Evolutionary conservation across 35 echinoderm and acorn worm species (phyloP), one percentile per base, ranked within the genome.

Genomic region (Chiridota heheva): DNA sequence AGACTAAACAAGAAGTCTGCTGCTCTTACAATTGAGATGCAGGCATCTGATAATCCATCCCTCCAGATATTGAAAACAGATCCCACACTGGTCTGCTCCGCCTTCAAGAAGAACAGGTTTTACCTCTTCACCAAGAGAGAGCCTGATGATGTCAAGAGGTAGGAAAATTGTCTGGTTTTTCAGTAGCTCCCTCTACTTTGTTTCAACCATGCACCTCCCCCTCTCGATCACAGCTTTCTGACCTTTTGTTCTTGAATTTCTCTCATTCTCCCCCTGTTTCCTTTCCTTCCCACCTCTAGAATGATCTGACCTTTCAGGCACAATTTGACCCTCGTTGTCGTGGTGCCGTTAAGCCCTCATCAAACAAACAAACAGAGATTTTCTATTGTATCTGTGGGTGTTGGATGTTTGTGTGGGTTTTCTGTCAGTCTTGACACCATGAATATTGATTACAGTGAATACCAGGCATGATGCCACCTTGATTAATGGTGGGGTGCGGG

Each of bases 21-120:
- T 37, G 89, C 95, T 36, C 56, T 91, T 3, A 91, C 95, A 2
- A 17, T 98, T 1, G 95, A 98, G 67, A 98, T 98, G 95, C 86
- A 87, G 18, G 95, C 95, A 2, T 98, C 95, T 12, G 93, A 98
- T 34, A 98, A 98, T 53, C 95, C 95, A 15, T 36, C 64, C 36
- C 74, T 98, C 0, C 80, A 68, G 66, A 45, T 58, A 10, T 44
- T 65, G 28, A 53, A 63, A 37, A 35, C 63, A 5, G 95, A 98
- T 61, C 95, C 95, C 17, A 92, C 89, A 7, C 73, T 98, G 15
- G 85, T 98, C n/a, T 98, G 95, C 73, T 86, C 84, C 24, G 95
- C 84, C 7, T 98, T 98, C 63, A 98, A 98, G 75, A 92, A 98
- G 51, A 98, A 98, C 40, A 75, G 89, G 40, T 98, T 98, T 51